These are phyloP conservation scores for Nyctibius bracteatus DNA, from an alignment of 2,113 vertebrate genomes.

Conservation along the genomic window DNA sequence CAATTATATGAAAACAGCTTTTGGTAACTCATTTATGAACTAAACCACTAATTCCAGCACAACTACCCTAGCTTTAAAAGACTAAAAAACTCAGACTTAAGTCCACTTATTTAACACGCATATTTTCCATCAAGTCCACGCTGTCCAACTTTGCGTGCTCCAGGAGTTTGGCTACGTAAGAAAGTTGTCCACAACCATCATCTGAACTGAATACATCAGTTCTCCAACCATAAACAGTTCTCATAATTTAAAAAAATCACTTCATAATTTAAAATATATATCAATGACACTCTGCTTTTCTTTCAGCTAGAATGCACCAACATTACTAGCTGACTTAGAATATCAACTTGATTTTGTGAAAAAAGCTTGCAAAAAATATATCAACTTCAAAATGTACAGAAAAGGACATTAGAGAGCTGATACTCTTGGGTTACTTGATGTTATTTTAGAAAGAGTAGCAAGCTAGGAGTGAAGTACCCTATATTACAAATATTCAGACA, in stretches of 20 bases:
- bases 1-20: neutral
- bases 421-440: slow-evolving; percentile 22
- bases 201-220: neutral
- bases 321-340: neutral
- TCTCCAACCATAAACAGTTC: neutral
- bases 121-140: neutral
- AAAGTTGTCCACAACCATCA: neutral
- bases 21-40: neutral
- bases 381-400: slow-evolving; percentile 56
- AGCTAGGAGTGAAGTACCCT: slow-evolving; percentile 22
- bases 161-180: neutral
- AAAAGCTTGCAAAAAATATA: slow-evolving; percentile 67
- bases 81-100: neutral
- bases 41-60: neutral
- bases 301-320: neutral
- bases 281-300: neutral
- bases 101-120: neutral
- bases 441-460: slow-evolving; percentile 40
- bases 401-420: slow-evolving; percentile 37
- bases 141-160: neutral
- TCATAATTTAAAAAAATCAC: slow-evolving; percentile 8
- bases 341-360: slow-evolving; percentile 24
- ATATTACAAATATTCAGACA: slow-evolving; percentile 21
- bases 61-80: neutral
- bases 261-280: slow-evolving; percentile 50